Evolutionary conservation across 2,797 vertebrate genomes (phyloP), one percentile per base, ranked within the genome.

Genomic region (Labroides dimidiatus): DNA sequence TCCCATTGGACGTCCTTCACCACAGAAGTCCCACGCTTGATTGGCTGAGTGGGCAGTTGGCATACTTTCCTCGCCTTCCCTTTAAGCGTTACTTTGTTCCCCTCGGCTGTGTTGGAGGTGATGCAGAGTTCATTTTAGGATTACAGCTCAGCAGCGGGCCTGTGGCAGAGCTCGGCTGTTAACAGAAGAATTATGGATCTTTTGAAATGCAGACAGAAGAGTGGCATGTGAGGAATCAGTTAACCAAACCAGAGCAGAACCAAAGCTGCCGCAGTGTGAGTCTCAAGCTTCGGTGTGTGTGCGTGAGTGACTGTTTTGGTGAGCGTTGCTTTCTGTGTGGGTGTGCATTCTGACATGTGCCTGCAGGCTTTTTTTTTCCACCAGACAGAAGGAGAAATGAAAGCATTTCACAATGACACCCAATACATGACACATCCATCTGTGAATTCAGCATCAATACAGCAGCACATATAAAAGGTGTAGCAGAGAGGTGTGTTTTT

Each of bases 121-220:
- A 92, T 72, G 58, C 9, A 56, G 87, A 92, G 90, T 93, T 92
- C 88, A 90, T 82, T 88, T 86, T 64, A 17, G 87, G 84, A 90
- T 91, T 90, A 76, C 68, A 54, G 77, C 58, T 77, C 56, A 70
- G 82, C 84, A 71, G 61, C 50, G 72, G 81, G 81, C 65, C 55
- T 27, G 60, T 74, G 58, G 67, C 72, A 65, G 60, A 76, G 72
- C 72, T 65, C 5, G 36, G 53, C 59, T 74, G 69, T 82, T 89
- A 84, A 89, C 84, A 88, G 81, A 85, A 71, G 78, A 91, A 87
- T 84, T 80, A 81, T 78, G 71, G 82, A 82, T 82, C 81, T 81
- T 89, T 79, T 70, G 41, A 84, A 87, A 85, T 59, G 44, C 61
- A 66, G 79, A 79, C 61, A 41, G 79, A 68, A 23, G 62, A 68